Evolutionary conservation across 2,113 vertebrate genomes (phyloP), one percentile per base, ranked within the genome.

Genomic region (Rhynchomys soricoides): DNA sequence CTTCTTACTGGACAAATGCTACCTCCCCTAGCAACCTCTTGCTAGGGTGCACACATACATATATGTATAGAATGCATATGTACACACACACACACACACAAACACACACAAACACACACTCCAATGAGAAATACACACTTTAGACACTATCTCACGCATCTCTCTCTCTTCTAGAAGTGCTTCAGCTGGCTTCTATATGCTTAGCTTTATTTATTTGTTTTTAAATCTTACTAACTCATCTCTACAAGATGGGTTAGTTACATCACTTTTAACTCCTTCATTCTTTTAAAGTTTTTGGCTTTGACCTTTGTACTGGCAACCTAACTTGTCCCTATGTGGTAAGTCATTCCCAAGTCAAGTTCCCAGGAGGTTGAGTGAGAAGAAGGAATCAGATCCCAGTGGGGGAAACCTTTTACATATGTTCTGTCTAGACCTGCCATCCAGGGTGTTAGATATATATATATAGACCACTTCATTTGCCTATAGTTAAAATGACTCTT

Each of bases 131-230:
- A 50, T 73, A 68, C 29, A 26, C 24, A 43, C 71, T 81, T 90
- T 26, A 86, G 40, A 55, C 5, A 19, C 40, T 48, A 29, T 66
- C 68, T 64, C 19, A 59, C 24, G 17, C 40, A 16, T n/a, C 37
- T 74, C 37, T 86, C 24, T 55, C 21, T 91, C 78, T 93, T 74
- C 71, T 86, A 91, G 40, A 97, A 93, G 87, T 68, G 34, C 29
- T 62, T 24, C 55, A 59, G 59, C 34, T 24, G 24, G 16, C 86
- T 93, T 92, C 78, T 64, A 83, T 59, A 9, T 86, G 77, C 34
- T 71, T 68, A 64, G 13, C 12, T 73, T 40, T 40, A 4, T 64
- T 9, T 22, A 8, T 73, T 40, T 40, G 2, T n/a, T 40, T 73
- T 19, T 40, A 9, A 68, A 34, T 29, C 73, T 94, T 57, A 71